Evolutionary conservation across 1,140 invertebrate genomes (phyloP), one percentile per base, ranked within the genome.

Genomic region (Pogonognathellus flavescens): DNA sequence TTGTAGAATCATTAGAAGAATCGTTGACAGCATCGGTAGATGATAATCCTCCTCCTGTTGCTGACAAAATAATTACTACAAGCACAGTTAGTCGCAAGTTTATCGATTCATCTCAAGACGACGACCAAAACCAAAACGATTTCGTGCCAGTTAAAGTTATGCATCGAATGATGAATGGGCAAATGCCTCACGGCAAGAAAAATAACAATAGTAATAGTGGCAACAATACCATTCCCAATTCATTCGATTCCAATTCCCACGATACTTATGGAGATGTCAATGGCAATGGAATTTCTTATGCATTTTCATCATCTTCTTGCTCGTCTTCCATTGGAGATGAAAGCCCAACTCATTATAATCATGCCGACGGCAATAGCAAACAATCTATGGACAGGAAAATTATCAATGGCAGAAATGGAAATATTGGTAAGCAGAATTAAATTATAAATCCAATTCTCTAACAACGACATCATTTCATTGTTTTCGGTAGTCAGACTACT

Each of bases 131-230:
- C 16, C 25, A 76, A 49, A 31, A 50, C 13, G 31, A 50, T 18
- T 76, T 76, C 41, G 70, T 76, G 41, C 25, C 70, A 18, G 70
- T 76, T 18, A 41, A 76, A 76, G 70, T 76, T 76, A 76, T 76
- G 70, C 70, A 76, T 76, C 70, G 70, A 76, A 76, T 76, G 31
- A 31, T 76, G 70, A 76, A 76, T 76, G 70, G 70, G 31, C 25
- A 76, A 76, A 76, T 49, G 25, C 31, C 70, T 76, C 31, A 49
- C 18, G 70, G 31, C 70, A 76, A 76, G 41, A 76, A 18, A 41
- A 50, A 8, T 14, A 76, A 16, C 6, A 76, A 50, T 18, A 76
- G n/a, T 76, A 50, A 66, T 66, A 66, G 25, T 6, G 25, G 9
- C 20, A 25, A 6, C 70, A 70, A 25, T 22, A 76, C 13, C n/a